Base-by-base conservation (phyloP, 2,113 vertebrate species). In the Sisor rabdophorus region DNA sequence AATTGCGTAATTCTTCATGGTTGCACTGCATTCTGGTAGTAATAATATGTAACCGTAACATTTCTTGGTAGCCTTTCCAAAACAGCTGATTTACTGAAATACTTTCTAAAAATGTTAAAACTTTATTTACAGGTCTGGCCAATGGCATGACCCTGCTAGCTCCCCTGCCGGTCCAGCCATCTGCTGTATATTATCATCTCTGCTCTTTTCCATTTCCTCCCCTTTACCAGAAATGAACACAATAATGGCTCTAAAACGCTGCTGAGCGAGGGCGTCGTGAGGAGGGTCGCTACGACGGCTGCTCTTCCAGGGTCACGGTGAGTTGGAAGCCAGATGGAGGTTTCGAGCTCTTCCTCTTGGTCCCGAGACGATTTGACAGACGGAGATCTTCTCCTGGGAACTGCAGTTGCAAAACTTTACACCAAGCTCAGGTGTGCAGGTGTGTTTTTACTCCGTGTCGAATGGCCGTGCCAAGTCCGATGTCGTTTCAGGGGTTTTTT, bases 311-410 rank as follows among this genome's bases (percentile, higher is more conserved):
- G 69, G 67, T 75, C 71, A 77, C 17, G 77, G 65, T 82, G 11
- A 69, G 40, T 44, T 44, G 65, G 26, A 61, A 68, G 76, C 84
- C 84, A 86, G 84, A 87, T 87, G 84, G 86, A 85, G 80, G 40
- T 73, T 60, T 73, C 24, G 61, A 78, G 81, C 19, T 63, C 79
- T 79, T 81, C 79, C 81, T 77, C 76, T 73, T 26, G 17, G 6
- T 80, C 69, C 71, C 69, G 78, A 61, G 75, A 73, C 28, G 13
- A 20, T 55, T 36, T 61, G 26, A 84, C 81, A 81, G 81, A 81
- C 70, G 77, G 53, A 77, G 55, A 60, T 47, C 52, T 47, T 30
- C 81, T 26, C 80, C 15, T 7, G 73, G 78, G 83, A 81, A 56
- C 63, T 11, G 8, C 40, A 36, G 50, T 76, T 68, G 76, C 79